Evolutionary conservation across 2,113 vertebrate genomes (phyloP).

Genomic region (Cervus canadensis): DNA sequence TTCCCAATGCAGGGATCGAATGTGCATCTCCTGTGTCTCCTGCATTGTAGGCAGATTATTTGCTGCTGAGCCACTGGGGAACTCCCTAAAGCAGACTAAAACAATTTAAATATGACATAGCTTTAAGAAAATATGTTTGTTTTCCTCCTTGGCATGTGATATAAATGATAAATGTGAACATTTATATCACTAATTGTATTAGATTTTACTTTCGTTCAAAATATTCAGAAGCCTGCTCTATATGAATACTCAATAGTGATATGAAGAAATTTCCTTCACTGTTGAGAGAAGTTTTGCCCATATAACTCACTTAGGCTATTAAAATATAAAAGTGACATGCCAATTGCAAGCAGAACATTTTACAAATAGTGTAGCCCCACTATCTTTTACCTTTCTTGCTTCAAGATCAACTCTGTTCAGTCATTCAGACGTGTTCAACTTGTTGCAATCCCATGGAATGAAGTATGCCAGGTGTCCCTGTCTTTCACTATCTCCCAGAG

Average conservation of each 20-base stretch:
- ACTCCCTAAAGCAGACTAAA: not conserved
- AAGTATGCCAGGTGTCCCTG: not conserved
- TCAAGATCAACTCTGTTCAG: not conserved
- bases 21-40: not conserved
- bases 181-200: not conserved
- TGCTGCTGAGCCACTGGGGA: not conserved
- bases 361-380: not conserved
- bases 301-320: not conserved
- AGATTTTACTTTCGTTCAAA: not conserved
- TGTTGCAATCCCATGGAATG: not conserved
- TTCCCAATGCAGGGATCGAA: not conserved
- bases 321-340: not conserved
- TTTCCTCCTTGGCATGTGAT: not conserved
- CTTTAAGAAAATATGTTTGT: not conserved
- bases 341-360: not conserved
- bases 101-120: not conserved
- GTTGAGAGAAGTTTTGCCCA: not conserved
- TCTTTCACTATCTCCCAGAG: not conserved
- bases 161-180: not conserved
- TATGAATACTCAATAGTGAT: not conserved
- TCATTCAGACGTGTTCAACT: not conserved
- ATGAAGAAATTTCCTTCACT: not conserved
- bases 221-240: not conserved
- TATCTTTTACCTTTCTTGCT: not conserved
- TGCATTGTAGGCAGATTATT: not conserved